Conservation (phyloP, 2,113 vertebrate species). For the Urocynchramus pylzowi region DNA sequence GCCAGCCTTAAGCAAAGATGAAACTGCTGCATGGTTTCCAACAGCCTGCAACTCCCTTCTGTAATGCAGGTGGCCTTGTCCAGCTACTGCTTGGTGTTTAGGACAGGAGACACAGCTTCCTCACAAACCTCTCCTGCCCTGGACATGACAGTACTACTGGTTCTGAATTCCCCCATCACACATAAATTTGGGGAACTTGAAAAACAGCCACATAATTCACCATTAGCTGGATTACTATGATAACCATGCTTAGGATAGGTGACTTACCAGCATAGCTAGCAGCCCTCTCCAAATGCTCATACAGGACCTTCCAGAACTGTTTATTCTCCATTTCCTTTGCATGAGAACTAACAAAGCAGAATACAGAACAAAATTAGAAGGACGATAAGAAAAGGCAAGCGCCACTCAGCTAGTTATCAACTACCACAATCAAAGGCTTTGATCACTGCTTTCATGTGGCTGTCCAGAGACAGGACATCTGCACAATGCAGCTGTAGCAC, state of each 20-base stretch:
- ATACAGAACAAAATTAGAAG: neutral
- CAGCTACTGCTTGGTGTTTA: neutral
- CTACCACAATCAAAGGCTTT: neutral
- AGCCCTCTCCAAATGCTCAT: conserved; percentile 89
- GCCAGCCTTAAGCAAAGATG: neutral
- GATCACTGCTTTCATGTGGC: neutral
- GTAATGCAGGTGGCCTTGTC: neutral
- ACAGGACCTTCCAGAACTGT: conserved; percentile 89
- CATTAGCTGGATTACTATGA: neutral
- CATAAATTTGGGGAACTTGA: neutral
- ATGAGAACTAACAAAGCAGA: conserved; percentile 78
- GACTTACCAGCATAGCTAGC: conserved; percentile 77
- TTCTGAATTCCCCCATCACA: neutral
- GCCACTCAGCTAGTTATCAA: neutral
- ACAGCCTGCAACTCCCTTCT: neutral
- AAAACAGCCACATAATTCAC: neutral
- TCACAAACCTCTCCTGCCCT: neutral
- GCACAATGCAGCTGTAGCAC: neutral
- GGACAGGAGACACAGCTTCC: neutral
- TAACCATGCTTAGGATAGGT: neutral
- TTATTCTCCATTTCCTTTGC: conserved; percentile 94
- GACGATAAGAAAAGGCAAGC: neutral
- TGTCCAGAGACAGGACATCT: neutral
- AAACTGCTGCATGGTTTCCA: neutral
- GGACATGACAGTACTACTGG: neutral